Conservation (phyloP, 2,797 vertebrate genomes). For the Parauchenoglanis ngamensis region DNA sequence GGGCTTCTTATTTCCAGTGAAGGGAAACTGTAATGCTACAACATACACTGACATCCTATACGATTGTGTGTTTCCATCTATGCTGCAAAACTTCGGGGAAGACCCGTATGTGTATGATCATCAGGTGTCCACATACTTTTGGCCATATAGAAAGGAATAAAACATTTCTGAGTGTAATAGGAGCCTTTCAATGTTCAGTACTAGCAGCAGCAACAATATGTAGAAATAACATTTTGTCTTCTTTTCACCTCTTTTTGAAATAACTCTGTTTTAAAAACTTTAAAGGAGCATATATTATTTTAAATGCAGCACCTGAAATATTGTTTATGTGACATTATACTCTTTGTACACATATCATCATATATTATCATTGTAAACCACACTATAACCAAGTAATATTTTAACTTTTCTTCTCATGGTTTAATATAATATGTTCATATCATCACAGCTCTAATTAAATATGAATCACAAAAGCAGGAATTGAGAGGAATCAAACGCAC, state of each 20-base stretch:
- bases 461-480: neutral
- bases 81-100: neutral
- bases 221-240: too few species aligned
- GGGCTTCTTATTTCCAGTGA: neutral
- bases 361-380: neutral
- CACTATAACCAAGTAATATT: too few species aligned
- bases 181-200: neutral
- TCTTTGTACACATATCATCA: neutral
- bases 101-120: neutral
- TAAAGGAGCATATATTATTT: neutral
- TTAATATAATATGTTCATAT: too few species aligned
- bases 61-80: neutral
- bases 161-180: neutral
- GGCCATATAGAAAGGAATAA: neutral
- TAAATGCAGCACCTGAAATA: neutral
- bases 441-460: neutral
- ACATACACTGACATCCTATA: too few species aligned
- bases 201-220: neutral
- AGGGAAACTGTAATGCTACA: too few species aligned
- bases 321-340: neutral
- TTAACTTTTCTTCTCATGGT: neutral
- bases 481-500: neutral
- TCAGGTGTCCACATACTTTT: neutral
- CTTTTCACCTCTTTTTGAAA: too few species aligned
- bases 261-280: neutral